Evolutionary conservation across 2,888 invertebrate species (phyloP).

Genomic region (Formica aserva): DNA sequence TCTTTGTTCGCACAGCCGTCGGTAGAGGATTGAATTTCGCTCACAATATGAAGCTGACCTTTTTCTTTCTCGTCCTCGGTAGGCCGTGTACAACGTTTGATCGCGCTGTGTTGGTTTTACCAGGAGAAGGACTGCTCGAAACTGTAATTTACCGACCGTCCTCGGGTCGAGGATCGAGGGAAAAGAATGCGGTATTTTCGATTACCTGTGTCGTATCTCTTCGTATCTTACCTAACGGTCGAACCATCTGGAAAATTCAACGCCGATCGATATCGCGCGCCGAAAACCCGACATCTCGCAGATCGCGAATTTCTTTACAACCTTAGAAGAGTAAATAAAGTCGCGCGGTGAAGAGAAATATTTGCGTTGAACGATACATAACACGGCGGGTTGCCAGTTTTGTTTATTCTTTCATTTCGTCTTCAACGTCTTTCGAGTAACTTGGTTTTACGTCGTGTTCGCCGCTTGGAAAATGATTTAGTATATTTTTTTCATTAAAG

Average conservation of each 20-base stretch:
- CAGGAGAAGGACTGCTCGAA: neutral
- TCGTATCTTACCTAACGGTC: neutral
- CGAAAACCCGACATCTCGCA: neutral
- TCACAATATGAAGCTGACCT: constrained; percentile 75
- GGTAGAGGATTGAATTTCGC: constrained; percentile 75
- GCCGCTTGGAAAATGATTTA: constrained; percentile 4
- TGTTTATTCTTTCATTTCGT: neutral
- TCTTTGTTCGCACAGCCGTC: constrained; percentile 45
- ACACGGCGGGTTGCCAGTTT: neutral
- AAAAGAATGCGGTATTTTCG: constrained; percentile 39
- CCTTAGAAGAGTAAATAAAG: neutral
- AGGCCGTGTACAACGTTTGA: constrained; percentile 14
- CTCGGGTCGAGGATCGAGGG: neutral
- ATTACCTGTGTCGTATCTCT: neutral
- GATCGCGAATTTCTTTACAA: constrained; percentile 1
- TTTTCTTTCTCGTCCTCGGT: constrained; percentile 62
- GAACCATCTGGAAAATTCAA: neutral
- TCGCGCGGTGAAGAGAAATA: neutral
- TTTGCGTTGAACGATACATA: neutral
- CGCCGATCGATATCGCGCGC: constrained; percentile 1
- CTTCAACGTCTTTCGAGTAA: neutral
- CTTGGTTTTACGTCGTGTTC: neutral
- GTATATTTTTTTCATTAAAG: constrained; percentile 23
- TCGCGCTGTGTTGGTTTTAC: neutral
- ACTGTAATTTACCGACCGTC: neutral